phyloP scores from a whole-genome alignment of 2,113 vertebrate species.

The Aspiorhynchus laticeps region DNA sequence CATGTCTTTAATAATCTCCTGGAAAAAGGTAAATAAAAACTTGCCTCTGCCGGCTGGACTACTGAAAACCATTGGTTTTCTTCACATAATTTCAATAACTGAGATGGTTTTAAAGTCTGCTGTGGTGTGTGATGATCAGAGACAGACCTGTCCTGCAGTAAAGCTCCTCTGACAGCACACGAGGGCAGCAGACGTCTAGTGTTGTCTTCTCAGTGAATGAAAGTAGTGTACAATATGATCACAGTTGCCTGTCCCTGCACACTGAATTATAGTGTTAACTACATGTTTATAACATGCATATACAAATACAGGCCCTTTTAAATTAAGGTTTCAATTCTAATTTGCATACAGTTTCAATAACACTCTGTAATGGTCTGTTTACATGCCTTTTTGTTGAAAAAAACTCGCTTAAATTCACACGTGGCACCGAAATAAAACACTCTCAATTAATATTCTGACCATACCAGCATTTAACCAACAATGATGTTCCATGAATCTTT shows the following conservation, averaged over 20 bases:
- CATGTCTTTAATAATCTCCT: neutral
- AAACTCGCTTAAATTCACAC: too few relatives aligned
- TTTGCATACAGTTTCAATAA: neutral
- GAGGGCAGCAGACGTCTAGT: neutral
- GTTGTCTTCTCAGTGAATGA: neutral
- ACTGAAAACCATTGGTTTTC: neutral
- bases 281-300: neutral
- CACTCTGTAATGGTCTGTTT: neutral
- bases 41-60: neutral
- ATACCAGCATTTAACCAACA: neutral
- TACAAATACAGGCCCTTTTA: neutral
- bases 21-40: neutral
- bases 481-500: neutral
- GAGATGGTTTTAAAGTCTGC: neutral
- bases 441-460: neutral
- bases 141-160: neutral
- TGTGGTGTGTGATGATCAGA: too few relatives aligned
- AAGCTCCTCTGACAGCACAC: neutral
- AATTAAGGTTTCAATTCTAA: neutral
- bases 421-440: too few relatives aligned
- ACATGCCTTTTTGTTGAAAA: neutral
- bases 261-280: neutral
- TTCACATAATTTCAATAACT: neutral
- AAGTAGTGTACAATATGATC: neutral
- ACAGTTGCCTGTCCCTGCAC: neutral